Evolutionary conservation across 2,113 vertebrate genomes (phyloP).

Genomic region (Okapia johnstoni): DNA sequence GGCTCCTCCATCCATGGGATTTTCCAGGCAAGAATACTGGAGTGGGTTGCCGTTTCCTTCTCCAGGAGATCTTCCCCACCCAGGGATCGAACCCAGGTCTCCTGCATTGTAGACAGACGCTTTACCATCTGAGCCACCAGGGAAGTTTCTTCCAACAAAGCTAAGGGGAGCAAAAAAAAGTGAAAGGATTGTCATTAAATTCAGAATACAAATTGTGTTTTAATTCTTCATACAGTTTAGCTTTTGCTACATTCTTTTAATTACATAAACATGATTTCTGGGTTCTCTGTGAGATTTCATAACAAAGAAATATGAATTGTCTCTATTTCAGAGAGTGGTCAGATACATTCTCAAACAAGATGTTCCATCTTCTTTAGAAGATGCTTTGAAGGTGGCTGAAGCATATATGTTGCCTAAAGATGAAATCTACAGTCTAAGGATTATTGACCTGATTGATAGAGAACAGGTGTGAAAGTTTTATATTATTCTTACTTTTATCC

Average conservation of each 20-base stretch:
- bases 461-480: conserved; percentile 80
- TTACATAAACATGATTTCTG: neutral
- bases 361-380: conserved; percentile 86
- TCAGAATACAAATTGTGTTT: neutral
- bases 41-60: too few relatives aligned
- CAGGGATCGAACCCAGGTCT: too few relatives aligned
- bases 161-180: neutral
- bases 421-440: conserved; percentile 87
- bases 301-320: neutral
- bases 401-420: conserved; percentile 86
- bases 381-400: conserved; percentile 89
- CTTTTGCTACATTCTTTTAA: neutral
- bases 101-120: too few relatives aligned
- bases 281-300: neutral
- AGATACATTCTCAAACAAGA: conserved; percentile 94
- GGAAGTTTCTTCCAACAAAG: neutral
- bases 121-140: too few relatives aligned
- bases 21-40: too few relatives aligned
- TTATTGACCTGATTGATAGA: conserved; percentile 86
- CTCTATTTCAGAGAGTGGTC: conserved; percentile 85
- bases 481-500: neutral
- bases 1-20: too few relatives aligned
- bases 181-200: neutral
- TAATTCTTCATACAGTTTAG: neutral
- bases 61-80: too few relatives aligned